These are phyloP conservation scores for Sebastes iracundus DNA, from an alignment of 2,797 vertebrate genomes.

Conservation along the genomic window DNA sequence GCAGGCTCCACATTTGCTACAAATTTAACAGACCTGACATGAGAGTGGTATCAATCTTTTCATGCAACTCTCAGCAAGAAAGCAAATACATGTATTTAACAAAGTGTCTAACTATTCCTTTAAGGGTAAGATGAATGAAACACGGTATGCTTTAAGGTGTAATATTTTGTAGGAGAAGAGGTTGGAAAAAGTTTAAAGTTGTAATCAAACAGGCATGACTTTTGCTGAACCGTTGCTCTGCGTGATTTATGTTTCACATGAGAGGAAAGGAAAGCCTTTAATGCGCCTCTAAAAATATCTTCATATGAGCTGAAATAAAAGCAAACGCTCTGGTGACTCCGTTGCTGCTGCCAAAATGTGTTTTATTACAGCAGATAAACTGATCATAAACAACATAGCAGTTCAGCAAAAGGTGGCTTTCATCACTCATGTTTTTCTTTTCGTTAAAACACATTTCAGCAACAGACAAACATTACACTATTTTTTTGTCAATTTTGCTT, in stretches of 20 bases:
- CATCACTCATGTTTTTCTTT: background rate
- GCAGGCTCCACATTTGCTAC: background rate
- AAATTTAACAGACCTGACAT: background rate
- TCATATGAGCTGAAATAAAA: slow-evolving; percentile 5
- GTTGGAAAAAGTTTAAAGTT: background rate
- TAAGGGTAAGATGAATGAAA: background rate
- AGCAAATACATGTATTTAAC: background rate
- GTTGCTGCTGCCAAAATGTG: background rate
- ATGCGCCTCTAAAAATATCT: slow-evolving; percentile 14
- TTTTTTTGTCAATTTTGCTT: background rate
- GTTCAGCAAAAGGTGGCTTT: background rate
- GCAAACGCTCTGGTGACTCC: background rate
- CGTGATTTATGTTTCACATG: slow-evolving; percentile 22
- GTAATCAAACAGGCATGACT: slow-evolving; percentile 10
- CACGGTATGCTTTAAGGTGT: background rate
- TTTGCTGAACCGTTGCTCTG: background rate
- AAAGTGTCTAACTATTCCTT: background rate
- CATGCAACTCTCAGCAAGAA: background rate
- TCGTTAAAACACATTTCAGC: background rate
- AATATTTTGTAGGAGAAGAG: background rate
- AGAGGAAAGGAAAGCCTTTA: background rate
- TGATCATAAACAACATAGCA: background rate
- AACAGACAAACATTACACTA: background rate
- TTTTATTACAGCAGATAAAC: slow-evolving; percentile 9
- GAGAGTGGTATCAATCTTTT: background rate